These are phyloP conservation scores for Pteria penguin DNA, from an alignment of 2,888 invertebrate genomes.

Conservation along the genomic window DNA sequence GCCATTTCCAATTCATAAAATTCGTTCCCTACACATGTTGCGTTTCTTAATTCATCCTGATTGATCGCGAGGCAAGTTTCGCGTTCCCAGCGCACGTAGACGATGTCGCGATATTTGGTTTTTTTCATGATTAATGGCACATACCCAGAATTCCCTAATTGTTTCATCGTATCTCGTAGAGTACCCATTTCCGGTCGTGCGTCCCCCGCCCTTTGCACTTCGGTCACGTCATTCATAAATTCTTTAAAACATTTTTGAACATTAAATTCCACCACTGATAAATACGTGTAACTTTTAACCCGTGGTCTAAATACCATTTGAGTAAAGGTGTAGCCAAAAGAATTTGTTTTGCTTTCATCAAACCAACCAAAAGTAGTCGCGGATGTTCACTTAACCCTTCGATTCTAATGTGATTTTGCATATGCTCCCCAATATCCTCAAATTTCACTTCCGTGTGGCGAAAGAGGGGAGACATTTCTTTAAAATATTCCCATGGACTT, in stretches of 20 bases:
- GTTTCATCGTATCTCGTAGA: conserved; percentile 45
- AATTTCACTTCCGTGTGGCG: too few relatives aligned
- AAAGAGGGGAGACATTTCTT: conserved; percentile 16
- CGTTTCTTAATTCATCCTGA: conserved; percentile 34
- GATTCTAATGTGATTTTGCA: conserved; percentile 4
- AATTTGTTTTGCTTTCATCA: neutral
- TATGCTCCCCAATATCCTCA: neutral
- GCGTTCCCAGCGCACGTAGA: conserved; percentile 30
- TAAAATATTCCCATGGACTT: conserved; percentile 3
- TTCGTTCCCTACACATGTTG: conserved; percentile 33
- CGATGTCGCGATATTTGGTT: conserved; percentile 27
- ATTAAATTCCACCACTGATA: too few relatives aligned
- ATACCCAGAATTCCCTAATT: conserved; percentile 43
- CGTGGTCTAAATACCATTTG: conserved; percentile 36
- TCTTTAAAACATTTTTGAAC: too few relatives aligned
- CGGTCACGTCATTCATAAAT: too few relatives aligned
- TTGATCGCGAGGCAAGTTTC: conserved; percentile 15
- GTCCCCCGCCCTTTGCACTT: conserved; percentile 41
- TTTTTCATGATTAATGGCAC: conserved; percentile 43
- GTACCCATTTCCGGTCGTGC: conserved; percentile 9
- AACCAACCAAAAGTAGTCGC: conserved; percentile 21
- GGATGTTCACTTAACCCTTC: conserved; percentile 2
- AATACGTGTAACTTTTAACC: too few relatives aligned
- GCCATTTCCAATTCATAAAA: conserved; percentile 41
- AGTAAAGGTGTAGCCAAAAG: conserved; percentile 16